Percentiles rank a stretch among this genome's conserved stretches.
phyloP scores from a whole-genome alignment of 2,888 invertebrate species.

The Cheilosia soror region DNA sequence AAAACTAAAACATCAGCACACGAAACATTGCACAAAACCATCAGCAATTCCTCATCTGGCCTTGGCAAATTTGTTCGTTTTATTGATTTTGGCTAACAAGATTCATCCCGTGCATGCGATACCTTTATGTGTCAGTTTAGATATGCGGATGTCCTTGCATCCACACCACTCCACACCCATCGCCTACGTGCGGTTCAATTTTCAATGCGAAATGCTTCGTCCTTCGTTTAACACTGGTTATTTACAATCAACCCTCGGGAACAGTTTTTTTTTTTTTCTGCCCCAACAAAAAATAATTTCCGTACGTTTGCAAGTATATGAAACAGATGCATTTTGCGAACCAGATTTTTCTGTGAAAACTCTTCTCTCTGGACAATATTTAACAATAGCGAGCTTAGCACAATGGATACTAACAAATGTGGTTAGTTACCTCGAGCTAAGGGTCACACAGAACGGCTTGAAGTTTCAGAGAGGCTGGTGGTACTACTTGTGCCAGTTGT shows the following conservation, averaged over 20 bases:
- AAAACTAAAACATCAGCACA: slow-evolving; percentile 24
- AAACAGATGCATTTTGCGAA: slow-evolving; percentile 47
- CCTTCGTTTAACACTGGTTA: slow-evolving; percentile 26
- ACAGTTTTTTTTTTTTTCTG: slow-evolving; percentile 6
- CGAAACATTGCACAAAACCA: slow-evolving; percentile 5
- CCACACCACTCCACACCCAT: not conserved
- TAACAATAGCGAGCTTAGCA: slow-evolving; percentile 4
- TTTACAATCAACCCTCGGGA: slow-evolving; percentile 22
- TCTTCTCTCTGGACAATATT: slow-evolving; percentile 47
- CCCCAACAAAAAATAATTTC: not conserved
- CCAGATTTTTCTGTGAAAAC: slow-evolving; percentile 42
- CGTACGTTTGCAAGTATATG: slow-evolving; percentile 12
- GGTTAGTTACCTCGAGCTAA: slow-evolving; percentile 19
- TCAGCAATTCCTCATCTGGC: slow-evolving; percentile 10
- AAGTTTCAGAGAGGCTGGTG: not conserved
- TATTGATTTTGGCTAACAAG: slow-evolving; percentile 60
- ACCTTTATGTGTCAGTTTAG: slow-evolving; percentile 19
- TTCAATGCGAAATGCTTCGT: slow-evolving; percentile 18
- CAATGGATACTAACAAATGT: slow-evolving; percentile 51
- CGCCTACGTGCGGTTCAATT: slow-evolving; percentile 16
- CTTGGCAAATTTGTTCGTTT: not conserved
- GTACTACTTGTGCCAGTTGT: slow-evolving; percentile 7
- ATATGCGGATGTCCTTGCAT: not conserved
- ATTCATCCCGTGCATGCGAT: slow-evolving; percentile 30
- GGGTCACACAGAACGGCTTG: slow-evolving; percentile 32